phyloP scores from a whole-genome alignment of 2,888 invertebrate species.

The Lepeophtheirus nordmannii region DNA sequence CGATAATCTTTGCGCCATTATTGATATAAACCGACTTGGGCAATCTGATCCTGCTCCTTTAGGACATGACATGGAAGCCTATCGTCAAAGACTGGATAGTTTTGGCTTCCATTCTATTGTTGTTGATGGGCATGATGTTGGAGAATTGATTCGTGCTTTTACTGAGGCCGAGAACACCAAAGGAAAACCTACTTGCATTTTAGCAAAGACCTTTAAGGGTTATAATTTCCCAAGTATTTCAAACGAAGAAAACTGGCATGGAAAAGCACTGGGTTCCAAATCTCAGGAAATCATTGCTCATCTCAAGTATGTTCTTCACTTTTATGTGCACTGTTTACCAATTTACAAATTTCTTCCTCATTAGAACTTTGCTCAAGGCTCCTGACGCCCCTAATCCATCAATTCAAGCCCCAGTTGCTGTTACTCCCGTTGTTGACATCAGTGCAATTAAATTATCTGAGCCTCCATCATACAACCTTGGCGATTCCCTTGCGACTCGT shows the following conservation, averaged over 20 bases:
- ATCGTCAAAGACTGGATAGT: constrained; percentile 64
- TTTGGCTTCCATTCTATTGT: constrained; percentile 82
- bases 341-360: too few species aligned
- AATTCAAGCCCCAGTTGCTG: constrained; percentile 33
- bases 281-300: constrained; percentile 44
- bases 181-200: constrained; percentile 73
- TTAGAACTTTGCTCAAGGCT: constrained; percentile 44
- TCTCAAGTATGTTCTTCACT: constrained; percentile 4
- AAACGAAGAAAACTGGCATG: constrained; percentile 91
- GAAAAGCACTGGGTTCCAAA: constrained; percentile 78
- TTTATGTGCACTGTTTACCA: not conserved
- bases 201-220: constrained; percentile 94
- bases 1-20: constrained; percentile 89
- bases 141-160: constrained; percentile 58
- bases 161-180: constrained; percentile 18
- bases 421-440: constrained; percentile 58
- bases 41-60: constrained; percentile 90
- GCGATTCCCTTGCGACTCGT: constrained; percentile 58
- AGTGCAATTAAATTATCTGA: constrained; percentile 52
- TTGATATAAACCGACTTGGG: constrained; percentile 91
- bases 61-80: constrained; percentile 76
- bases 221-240: constrained; percentile 75
- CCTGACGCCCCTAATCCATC: constrained; percentile 29
- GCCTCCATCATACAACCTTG: constrained; percentile 60
- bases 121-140: constrained; percentile 91